Base-by-base conservation (phyloP, 2,113 vertebrate genomes). In the Corythornis madagascariensis region DNA sequence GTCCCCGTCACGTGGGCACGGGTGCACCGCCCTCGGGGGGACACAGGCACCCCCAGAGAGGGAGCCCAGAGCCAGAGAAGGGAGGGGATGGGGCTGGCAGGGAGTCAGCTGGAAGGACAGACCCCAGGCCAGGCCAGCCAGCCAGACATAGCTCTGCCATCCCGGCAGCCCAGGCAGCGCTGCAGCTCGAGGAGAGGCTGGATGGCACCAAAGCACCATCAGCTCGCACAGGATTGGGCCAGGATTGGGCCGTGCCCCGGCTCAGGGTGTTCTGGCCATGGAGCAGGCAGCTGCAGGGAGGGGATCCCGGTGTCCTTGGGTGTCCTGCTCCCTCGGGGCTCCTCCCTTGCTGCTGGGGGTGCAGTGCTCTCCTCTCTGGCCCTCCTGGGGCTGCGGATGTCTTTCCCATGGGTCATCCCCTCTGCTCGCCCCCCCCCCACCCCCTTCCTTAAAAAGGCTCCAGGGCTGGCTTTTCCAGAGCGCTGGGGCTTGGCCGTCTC, bases 371-470 rank as follows among this genome's bases (percentile, higher is more conserved):
- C 61, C 70, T 24, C 29, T 74, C 6, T 1, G 18, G 65, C 45
- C 35, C 61, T 63, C 13, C 22, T 1, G 0, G 43, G 35, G 43
- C 71, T 52, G 55, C 16, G 14, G 31, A 5, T 50, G 16, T 47
- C 79, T 72, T 76, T 85, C 26, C 52, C 26, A 1, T 55, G 78
- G 92, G 29, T 86, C 73, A 52, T 18, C 7, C 2, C 0, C 56
- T n/a, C 31, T 0, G 1, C 53, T 82, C 4, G 0, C 59, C 18
- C 26, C 87, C n/a, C n/a, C 70, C 52, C 59, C 18, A 24, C 87
- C n/a, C n/a, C 70, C 52, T 96, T 85, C 90, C 93, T 95, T 95
- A 91, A 93, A 95, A 96, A 95, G 53, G 35, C 65, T 56, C 13
- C 55, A 10, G 71, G 70, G 53, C 52, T 66, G 53, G 6, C 6